These are phyloP conservation scores for Drosophila suboccidentalis DNA, from an alignment of 2,888 invertebrate genomes.

Conservation along the genomic window DNA sequence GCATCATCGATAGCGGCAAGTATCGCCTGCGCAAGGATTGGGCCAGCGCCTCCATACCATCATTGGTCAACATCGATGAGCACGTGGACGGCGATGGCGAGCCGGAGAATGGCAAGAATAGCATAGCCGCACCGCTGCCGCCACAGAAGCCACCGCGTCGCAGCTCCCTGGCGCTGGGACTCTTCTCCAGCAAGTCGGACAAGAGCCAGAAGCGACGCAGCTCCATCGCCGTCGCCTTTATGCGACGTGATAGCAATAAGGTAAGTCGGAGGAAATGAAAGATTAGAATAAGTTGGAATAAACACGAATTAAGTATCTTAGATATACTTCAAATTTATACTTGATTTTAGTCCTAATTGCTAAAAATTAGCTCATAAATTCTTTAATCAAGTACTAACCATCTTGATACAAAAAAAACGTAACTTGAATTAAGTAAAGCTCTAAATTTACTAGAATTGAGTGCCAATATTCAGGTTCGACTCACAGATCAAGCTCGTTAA, in stretches of 20 bases:
- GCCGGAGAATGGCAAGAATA: conserved; percentile 57
- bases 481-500: too few species aligned
- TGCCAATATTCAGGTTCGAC: too few species aligned
- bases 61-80: conserved; percentile 85
- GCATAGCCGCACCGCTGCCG: conserved; percentile 68
- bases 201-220: conserved; percentile 85
- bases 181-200: conserved; percentile 83
- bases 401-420: too few species aligned
- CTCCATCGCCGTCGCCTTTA: conserved; percentile 85
- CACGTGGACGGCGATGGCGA: conserved; percentile 77
- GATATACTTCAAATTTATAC: too few species aligned
- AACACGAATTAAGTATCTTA: too few species aligned
- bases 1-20: conserved; percentile 84
- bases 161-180: conserved; percentile 84
- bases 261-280: conserved; percentile 62
- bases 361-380: too few species aligned
- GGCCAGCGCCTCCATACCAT: conserved; percentile 85
- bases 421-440: too few species aligned
- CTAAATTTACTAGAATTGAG: too few species aligned
- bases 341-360: too few species aligned
- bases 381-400: too few species aligned
- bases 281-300: background rate
- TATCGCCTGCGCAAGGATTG: conserved; percentile 85
- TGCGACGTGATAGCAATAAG: conserved; percentile 84
- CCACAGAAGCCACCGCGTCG: conserved; percentile 84